Evolutionary conservation across 2,888 invertebrate genomes (phyloP), one percentile per base, ranked within the genome.

Genomic region (Cetonia aurata): DNA sequence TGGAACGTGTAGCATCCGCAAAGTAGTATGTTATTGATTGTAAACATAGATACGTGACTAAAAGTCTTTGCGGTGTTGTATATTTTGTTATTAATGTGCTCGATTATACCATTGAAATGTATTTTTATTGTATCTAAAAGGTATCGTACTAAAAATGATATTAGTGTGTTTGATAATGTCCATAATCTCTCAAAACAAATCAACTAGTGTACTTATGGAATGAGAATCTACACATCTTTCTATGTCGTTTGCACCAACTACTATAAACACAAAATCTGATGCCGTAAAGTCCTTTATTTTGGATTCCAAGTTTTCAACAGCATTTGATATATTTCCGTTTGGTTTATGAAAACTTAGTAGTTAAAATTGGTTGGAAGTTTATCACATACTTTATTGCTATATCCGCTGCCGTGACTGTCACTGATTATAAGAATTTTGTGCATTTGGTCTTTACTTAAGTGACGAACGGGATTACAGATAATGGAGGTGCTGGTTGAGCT

Each of bases 351-450:
- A 48, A n/a, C 48, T 48, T 48, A 48, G 15, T 13, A 48, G 6
- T 48, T 48, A 48, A 48, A 48, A 48, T 48, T 48, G n/a, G 6
- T 48, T 48, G 48, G 48, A n/a, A 48, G 48, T n/a, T 48, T n/a
- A 48, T 48, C n/a, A 48, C n/a, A 48, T 48, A 48, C 10, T 48
- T n/a, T 48, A 10, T 48, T 48, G n/a, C 48, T 48, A 15, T 48
- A 48, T n/a, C 0, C n/a, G 6, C 10, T 48, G 6, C n/a, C 48
- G 48, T 48, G 48, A 15, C 48, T n/a, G 48, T n/a, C 48, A 48
- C 48, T 48, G 4, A 25, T 25, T 25, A 25, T 25, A 25, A 25
- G 25, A 25, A 48, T 48, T 48, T n/a, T 48, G n/a, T 15, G 48
- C n/a, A n/a, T 48, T 15, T 48, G 48, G n/a, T 48, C 4, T 25